These are phyloP conservation scores for Macquaria ambigua DNA, from an alignment of 2,113 vertebrate species.

Conservation along the genomic window DNA sequence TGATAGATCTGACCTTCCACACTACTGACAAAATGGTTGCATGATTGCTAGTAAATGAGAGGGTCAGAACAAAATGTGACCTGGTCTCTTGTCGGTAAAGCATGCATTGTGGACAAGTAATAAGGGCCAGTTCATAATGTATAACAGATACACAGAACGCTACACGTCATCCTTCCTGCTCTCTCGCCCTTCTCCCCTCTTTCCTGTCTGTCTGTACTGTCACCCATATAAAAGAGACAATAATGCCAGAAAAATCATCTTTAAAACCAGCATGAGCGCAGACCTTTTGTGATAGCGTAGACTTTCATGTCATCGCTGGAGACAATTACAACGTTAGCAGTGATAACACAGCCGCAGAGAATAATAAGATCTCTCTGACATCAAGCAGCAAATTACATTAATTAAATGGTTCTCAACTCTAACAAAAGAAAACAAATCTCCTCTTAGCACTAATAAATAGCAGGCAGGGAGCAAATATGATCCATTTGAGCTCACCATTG, in stretches of 20 bases:
- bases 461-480: background rate
- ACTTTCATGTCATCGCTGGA: background rate
- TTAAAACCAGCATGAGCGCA: background rate
- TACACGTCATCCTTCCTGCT: background rate
- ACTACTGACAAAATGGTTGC: no score
- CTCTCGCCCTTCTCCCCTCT: background rate
- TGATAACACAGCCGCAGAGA: background rate
- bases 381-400: background rate
- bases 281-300: background rate
- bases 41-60: background rate
- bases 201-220: background rate
- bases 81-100: background rate
- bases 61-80: background rate
- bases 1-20: conserved; percentile 15
- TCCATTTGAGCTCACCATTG: background rate
- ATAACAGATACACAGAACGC: background rate
- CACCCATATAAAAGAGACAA: background rate
- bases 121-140: background rate
- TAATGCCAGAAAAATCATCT: background rate
- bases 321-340: background rate
- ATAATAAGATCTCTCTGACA: background rate
- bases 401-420: background rate
- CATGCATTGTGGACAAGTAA: background rate
- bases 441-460: background rate
- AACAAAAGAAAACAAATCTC: background rate